Conservation (phyloP, 2,888 invertebrate species). For the Hydrotaea cyrtoneurina region DNA sequence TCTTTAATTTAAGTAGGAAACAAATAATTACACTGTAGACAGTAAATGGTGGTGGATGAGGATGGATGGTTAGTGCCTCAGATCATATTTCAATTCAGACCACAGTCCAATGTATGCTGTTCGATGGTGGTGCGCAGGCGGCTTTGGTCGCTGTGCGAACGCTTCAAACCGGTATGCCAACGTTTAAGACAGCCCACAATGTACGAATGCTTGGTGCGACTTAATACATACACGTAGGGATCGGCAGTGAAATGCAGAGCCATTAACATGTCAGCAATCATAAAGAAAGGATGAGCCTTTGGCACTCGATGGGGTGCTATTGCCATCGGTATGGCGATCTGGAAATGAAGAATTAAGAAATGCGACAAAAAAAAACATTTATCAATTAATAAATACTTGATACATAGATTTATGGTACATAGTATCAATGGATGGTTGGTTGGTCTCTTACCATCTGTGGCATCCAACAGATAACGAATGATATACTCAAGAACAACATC, state of each 20-base stretch:
- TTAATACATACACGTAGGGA: conserved; percentile 91
- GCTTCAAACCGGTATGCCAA: conserved; percentile 77
- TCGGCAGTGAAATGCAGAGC: conserved; percentile 91
- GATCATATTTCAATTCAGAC: conserved; percentile 71
- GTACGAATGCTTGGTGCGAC: conserved; percentile 82
- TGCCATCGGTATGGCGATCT: conserved; percentile 86
- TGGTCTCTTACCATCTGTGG: conserved; percentile 90
- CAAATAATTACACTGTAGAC: conserved; percentile 24
- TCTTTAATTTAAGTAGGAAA: conserved; percentile 1
- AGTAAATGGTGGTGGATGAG: no score
- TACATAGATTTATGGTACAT: conserved; percentile 7
- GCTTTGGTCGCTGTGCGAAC: conserved; percentile 79
- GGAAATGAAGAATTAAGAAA: conserved; percentile 64
- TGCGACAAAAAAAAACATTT: not conserved
- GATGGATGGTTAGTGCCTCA: no score
- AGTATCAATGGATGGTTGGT: no score
- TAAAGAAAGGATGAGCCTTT: conserved; percentile 79
- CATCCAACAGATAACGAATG: conserved; percentile 92
- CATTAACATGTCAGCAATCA: conserved; percentile 87
- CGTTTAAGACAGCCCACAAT: conserved; percentile 77
- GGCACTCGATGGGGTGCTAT: conserved; percentile 75
- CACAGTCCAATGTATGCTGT: conserved; percentile 77
- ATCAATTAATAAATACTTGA: conserved; percentile 1
- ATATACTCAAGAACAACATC: conserved; percentile 91
- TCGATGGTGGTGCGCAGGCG: conserved; percentile 78